Base-by-base conservation (phyloP, 2,888 invertebrate genomes). In the Leptopilina drosophilae region DNA sequence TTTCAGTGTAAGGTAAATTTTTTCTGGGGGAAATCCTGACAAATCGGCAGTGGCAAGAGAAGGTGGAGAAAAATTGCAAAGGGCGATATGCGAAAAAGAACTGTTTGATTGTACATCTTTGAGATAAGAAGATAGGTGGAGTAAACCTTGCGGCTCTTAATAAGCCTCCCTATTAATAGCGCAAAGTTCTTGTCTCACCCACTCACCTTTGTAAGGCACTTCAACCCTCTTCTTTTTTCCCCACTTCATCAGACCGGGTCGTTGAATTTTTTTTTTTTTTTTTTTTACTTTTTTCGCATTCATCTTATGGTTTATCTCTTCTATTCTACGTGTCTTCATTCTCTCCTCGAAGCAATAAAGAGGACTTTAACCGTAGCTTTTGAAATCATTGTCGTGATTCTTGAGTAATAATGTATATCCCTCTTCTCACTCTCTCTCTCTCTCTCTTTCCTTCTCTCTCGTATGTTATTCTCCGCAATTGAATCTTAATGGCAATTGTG, bases 91-190 rank as follows among this genome's bases (percentile, higher is more conserved):
- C 9, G 8, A 20, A 62, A 64, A 40, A 64, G 33, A 33, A 64
- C 12, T 33, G 33, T 53, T 69, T n/a, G 6, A 73, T 73, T 56
- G 53, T n/a, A n/a, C 53, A 69, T 33, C 56, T 15, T 14, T 0
- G 14, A 56, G 53, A 73, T 73, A 33, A n/a, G 26, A n/a, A 73
- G 73, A 73, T 33, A 73, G 64, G 20, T 11, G 53, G 49, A 53
- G 49, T 53, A 69, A 49, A 73, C 33, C 84, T 80, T 73, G 81
- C 65, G 83, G 84, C 83, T 80, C 69, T 81, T 84, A 85, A 83
- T 83, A 83, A 84, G 78, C 81, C 80, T 77, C 77, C 80, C 79
- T 81, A 81, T 82, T 81, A 83, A 83, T 82, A 83, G 80, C 80
- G 49, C 62, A 78, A 69, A 78, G 78, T 78, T 82, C 73, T 80